A percentile compares a stretch with the other conserved stretches of the same genome.
These are phyloP conservation scores for Umimayanthus chanpuru DNA, from an alignment of 92 coral and sea anemone species.

Conservation along the genomic window DNA sequence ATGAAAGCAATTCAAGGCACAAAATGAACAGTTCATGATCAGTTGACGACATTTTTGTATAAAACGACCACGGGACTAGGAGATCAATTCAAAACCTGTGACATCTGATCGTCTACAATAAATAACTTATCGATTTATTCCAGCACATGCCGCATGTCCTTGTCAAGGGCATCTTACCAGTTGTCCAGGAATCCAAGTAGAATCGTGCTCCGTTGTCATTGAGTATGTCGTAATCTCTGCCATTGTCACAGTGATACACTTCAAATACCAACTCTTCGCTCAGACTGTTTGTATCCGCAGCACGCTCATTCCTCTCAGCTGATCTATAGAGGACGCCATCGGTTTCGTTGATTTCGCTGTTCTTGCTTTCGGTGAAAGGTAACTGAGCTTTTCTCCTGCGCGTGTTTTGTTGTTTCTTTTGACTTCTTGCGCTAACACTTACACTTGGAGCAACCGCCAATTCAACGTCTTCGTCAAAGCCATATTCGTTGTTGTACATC, in stretches of 20 bases:
- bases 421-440: neutral
- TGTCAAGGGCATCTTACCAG: constrained; percentile 49
- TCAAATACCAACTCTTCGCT: constrained; percentile 76
- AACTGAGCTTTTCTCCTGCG: neutral
- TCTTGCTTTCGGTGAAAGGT: neutral
- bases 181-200: constrained; percentile 78
- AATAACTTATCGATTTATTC: neutral
- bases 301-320: neutral
- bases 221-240: constrained; percentile 69
- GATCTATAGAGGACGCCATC: neutral
- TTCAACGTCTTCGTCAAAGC: constrained; percentile 27
- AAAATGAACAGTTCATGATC: too few species aligned
- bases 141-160: neutral
- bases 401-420: neutral
- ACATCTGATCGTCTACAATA: too few species aligned
- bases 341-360: neutral
- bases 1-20: too few species aligned
- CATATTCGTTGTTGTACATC: constrained; percentile 24
- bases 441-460: neutral
- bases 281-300: neutral
- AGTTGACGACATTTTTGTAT: too few species aligned
- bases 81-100: neutral
- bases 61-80: too few species aligned
- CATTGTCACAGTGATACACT: constrained; percentile 62
- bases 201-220: constrained; percentile 72